Evolutionary conservation across 2,888 invertebrate genomes (phyloP), one percentile per base, ranked within the genome.

Genomic region (Andrena trimmerana): DNA sequence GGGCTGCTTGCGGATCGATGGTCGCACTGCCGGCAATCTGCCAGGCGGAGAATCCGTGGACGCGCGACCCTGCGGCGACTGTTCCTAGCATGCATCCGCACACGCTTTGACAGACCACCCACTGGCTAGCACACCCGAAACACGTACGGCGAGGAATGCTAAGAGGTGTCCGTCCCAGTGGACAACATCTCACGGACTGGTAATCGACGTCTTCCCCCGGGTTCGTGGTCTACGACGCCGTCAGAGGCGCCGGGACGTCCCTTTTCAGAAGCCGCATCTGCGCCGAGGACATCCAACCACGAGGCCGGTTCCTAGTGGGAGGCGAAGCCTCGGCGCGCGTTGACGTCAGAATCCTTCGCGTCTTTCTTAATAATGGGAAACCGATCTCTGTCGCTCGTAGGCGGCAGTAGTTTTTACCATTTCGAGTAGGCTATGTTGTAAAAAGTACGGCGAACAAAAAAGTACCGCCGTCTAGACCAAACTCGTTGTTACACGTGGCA

Each of bases 121-220:
- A 65, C 48, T 57, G 24, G 57, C 24, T 27, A 10, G 31, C 54
- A n/a, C 31, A 27, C 59, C 16, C 68, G 42, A 6, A 31, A 27
- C 67, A 50, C 70, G 33, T 73, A 52, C 60, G 50, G 24, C 74
- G 50, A 48, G 57, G n/a, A 8, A 60, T 60, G 2, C 63, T 75
- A 57, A 36, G 63, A 71, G 66, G 62, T 76, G 71, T 76, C 84
- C 81, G 82, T 69, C 54, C 81, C 36, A 62, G 52, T 74, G 82
- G 80, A 74, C 83, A 85, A 85, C 87, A 87, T 90, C 78, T 83
- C 86, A 74, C 86, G 63, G 36, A 90, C 90, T 90, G 88, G 31
- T 83, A 73, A 83, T 84, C 86, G 84, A 80, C 84, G 84, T 79
- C 70, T 66, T 59, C 82, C 73, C 24, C 24, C 24, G 80, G 31